These are phyloP conservation scores for Plemyria rubiginata DNA, from an alignment of 2,888 invertebrate species.

Conservation along the genomic window DNA sequence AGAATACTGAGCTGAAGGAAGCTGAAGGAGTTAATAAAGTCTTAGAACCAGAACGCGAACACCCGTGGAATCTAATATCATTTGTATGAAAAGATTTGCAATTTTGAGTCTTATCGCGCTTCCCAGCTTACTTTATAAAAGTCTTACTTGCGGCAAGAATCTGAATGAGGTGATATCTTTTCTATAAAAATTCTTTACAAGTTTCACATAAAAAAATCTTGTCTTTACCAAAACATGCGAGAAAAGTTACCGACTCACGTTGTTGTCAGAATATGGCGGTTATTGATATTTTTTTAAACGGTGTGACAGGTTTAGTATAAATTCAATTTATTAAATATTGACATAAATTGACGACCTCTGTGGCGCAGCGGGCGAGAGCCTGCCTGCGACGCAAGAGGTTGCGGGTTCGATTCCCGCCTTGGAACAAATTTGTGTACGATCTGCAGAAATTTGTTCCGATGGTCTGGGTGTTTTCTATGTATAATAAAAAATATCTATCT, in stretches of 20 bases:
- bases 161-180: conserved; percentile 25
- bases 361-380: too few relatives aligned
- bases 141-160: conserved; percentile 21
- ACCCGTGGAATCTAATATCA: conserved; percentile 29
- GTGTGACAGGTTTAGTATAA: too few relatives aligned
- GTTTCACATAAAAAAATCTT: conserved; percentile 6
- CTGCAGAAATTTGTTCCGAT: too few relatives aligned
- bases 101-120: conserved; percentile 19
- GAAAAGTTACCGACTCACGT: neutral
- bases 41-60: conserved; percentile 21
- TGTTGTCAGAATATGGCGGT: neutral
- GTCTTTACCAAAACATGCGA: conserved; percentile 6
- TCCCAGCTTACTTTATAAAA: conserved; percentile 19
- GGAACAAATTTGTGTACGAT: too few relatives aligned
- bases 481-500: too few relatives aligned
- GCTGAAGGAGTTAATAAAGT: conserved; percentile 16
- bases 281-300: too few relatives aligned
- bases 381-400: too few relatives aligned
- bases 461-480: too few relatives aligned
- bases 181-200: conserved; percentile 20
- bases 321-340: too few relatives aligned
- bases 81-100: conserved; percentile 29
- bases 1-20: conserved; percentile 27
- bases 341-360: too few relatives aligned
- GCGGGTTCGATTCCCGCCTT: too few relatives aligned